Conservation (phyloP, 2,888 invertebrate genomes). For the Norana najaformis region DNA sequence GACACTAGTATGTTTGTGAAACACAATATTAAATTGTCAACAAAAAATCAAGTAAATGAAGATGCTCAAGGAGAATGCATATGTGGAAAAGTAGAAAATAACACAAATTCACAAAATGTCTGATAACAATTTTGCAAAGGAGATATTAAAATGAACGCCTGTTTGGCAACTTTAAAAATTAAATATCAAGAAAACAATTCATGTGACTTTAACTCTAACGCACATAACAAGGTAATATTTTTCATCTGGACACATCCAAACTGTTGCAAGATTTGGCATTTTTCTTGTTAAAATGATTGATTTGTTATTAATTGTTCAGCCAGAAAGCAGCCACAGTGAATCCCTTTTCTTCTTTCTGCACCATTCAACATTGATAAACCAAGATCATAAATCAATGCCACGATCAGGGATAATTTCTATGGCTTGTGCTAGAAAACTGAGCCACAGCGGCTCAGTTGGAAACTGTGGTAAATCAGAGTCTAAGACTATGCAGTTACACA, state of each 20-base stretch:
- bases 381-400: conserved; percentile 2
- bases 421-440: background rate
- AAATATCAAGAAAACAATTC: too few species aligned
- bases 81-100: too few species aligned
- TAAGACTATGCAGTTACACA: conserved; percentile 7
- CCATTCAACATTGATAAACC: background rate
- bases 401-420: background rate
- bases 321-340: background rate
- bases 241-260: background rate
- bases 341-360: background rate
- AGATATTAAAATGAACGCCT: too few species aligned
- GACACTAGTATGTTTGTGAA: too few species aligned
- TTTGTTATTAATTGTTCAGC: background rate
- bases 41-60: too few species aligned
- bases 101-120: too few species aligned
- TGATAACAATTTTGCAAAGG: too few species aligned
- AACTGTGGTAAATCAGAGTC: background rate
- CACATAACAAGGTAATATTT: background rate
- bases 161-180: background rate
- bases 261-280: background rate
- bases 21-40: too few species aligned
- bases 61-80: too few species aligned
- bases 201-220: background rate
- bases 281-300: background rate
- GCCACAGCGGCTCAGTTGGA: background rate